A percentile compares a stretch with the other conserved stretches of the same genome.
Evolutionary conservation across 1,140 invertebrate genomes (phyloP).

Genomic region (Drosophila prosaltans): DNA sequence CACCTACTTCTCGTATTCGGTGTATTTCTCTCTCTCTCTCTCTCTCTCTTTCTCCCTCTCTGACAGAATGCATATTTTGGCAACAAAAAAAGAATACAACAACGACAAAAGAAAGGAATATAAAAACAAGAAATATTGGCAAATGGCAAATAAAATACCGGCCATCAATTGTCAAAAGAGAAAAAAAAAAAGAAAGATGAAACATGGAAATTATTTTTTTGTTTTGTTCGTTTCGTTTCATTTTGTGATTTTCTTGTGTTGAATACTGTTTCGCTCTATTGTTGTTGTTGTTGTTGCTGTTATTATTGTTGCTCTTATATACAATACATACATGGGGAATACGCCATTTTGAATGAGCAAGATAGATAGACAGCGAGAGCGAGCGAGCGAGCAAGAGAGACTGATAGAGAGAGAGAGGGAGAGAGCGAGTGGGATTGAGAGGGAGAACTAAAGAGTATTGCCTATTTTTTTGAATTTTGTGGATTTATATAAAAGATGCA

Average conservation of each 20-base stretch:
- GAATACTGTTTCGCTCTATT: not conserved
- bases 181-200: not conserved
- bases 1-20: not conserved
- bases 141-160: slow-evolving; percentile 1
- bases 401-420: not conserved
- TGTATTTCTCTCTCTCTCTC: not conserved
- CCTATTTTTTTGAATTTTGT: slow-evolving; percentile 4
- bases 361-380: no score
- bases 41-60: slow-evolving; percentile 3
- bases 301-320: slow-evolving; percentile 2
- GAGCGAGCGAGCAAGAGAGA: not conserved
- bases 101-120: not conserved
- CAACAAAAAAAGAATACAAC: slow-evolving; percentile 59
- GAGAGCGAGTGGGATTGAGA: not conserved
- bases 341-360: slow-evolving; percentile 12
- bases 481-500: slow-evolving; percentile 4
- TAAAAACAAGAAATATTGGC: slow-evolving; percentile 23
- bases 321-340: not conserved
- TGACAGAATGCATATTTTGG: slow-evolving; percentile 52
- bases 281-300: not conserved
- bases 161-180: slow-evolving; percentile 15
- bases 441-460: not conserved
- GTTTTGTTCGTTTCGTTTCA: not conserved
- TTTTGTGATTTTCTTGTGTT: slow-evolving; percentile 10
- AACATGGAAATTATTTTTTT: not conserved